Base-by-base conservation (phyloP, 2,888 invertebrate genomes). In the Drosophila antonietae region DNA sequence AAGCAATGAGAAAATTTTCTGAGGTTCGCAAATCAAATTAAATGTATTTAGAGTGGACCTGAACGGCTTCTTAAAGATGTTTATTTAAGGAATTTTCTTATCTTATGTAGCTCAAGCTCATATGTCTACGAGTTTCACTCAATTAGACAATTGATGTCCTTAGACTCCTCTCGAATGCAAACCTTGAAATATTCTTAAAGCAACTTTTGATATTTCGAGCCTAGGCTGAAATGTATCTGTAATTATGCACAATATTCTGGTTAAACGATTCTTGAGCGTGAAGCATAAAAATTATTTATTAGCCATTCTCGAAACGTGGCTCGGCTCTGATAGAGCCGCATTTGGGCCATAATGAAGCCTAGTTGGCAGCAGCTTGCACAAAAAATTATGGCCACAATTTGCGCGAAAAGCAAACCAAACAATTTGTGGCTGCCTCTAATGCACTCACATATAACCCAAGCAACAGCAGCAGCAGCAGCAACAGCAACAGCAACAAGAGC, bases 341-440 rank as follows among this genome's bases (percentile, higher is more conserved):
- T 73, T 73, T 57, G 77, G 60, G 65, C 61, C 81, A 69, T 79
- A 84, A 73, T 73, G 70, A 82, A 64, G 61, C 77, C 46, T 64
- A 67, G 71, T 55, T 68, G 77, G 56, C 33, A 56, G 65, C 80
- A 74, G 75, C 67, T 69, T 59, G 77, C 37, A 53, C 62, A 37
- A 75, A 68, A 81, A 84, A 81, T 87, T 87, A 87, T 87, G 89
- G 74, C 84, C 73, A 75, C 81, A 81, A 84, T 86, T 84, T 88
- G 77, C 75, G 81, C 79, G 76, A 69, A 85, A 77, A 72, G 71
- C 66, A 83, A 81, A 88, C 69, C 83, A 83, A 84, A 86, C 87
- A 88, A 87, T 88, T 88, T 84, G 84, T 81, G 84, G 84, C 72
- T 62, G 74, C 84, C 74, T 88, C 89, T 84, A 89, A 88, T 89